Evolutionary conservation across 2,888 invertebrate species (phyloP).

Genomic region (Drosophila kuntzei): DNA sequence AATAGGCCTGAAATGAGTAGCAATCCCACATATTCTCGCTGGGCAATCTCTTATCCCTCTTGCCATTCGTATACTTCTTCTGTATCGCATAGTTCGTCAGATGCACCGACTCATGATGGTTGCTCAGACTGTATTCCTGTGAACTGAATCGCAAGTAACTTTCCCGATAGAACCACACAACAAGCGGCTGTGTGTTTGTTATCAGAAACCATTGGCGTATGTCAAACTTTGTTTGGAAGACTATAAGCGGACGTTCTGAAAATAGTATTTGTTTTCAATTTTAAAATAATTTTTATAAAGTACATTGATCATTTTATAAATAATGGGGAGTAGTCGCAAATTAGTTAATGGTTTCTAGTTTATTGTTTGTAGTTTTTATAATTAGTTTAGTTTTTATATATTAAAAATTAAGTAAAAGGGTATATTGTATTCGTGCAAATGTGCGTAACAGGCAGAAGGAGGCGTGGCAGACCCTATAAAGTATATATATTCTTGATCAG

Average conservation of each 20-base stretch:
- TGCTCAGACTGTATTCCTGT: constrained; percentile 93
- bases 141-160: constrained; percentile 97
- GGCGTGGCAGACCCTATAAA: too few relatives aligned
- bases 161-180: constrained; percentile 97
- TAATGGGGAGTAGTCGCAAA: too few relatives aligned
- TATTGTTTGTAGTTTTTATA: too few relatives aligned
- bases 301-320: not conserved
- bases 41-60: constrained; percentile 91
- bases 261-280: not conserved
- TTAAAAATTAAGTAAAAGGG: too few relatives aligned
- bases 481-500: too few relatives aligned
- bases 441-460: too few relatives aligned
- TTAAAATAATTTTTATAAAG: not conserved
- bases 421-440: too few relatives aligned
- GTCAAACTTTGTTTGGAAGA: constrained; percentile 97
- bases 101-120: constrained; percentile 97
- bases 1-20: constrained; percentile 89
- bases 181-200: constrained; percentile 95
- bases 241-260: constrained; percentile 93
- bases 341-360: too few relatives aligned
- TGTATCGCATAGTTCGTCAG: constrained; percentile 97
- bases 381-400: too few relatives aligned
- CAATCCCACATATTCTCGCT: constrained; percentile 98
- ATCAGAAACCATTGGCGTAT: constrained; percentile 98
- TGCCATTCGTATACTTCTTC: constrained; percentile 91